Conservation (phyloP, 2,888 invertebrate genomes). For the Xestia xanthographa region DNA sequence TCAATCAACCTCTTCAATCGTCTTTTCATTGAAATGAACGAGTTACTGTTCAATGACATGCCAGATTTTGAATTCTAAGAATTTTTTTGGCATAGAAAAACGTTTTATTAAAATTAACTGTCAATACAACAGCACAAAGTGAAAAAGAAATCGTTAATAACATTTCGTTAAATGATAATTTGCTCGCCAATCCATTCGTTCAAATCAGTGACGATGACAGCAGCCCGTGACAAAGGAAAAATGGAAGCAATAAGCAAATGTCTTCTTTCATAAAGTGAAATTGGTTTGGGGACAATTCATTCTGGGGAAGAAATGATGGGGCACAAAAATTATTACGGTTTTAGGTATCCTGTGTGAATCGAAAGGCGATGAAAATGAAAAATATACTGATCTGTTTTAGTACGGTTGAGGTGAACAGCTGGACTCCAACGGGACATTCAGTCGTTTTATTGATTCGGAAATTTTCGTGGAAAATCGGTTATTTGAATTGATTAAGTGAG, state of each 20-base stretch:
- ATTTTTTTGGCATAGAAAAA: constrained; percentile 14
- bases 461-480: constrained; percentile 32
- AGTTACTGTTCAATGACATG: constrained; percentile 6
- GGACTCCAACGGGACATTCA: constrained; percentile 48
- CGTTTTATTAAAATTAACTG: constrained; percentile 33
- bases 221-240: constrained; percentile 83
- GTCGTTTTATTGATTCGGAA: constrained; percentile 45
- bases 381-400: constrained; percentile 58
- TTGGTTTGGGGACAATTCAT: constrained; percentile 86
- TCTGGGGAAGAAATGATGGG: constrained; percentile 77
- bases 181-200: constrained; percentile 75
- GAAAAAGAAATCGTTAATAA: constrained; percentile 52
- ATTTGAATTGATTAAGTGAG: constrained; percentile 31
- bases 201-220: constrained; percentile 81
- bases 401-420: constrained; percentile 57
- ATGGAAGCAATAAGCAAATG: constrained; percentile 87
- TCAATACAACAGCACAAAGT: constrained; percentile 28
- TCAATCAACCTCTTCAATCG: not conserved
- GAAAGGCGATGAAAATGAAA: constrained; percentile 54
- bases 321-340: constrained; percentile 78
- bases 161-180: constrained; percentile 64
- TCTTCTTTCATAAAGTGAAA: constrained; percentile 87
- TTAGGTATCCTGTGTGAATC: constrained; percentile 46
- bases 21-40: not conserved
- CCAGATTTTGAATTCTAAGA: constrained; percentile 3